Conservation (phyloP, 1,140 invertebrate species). For the Drosophila miranda region DNA sequence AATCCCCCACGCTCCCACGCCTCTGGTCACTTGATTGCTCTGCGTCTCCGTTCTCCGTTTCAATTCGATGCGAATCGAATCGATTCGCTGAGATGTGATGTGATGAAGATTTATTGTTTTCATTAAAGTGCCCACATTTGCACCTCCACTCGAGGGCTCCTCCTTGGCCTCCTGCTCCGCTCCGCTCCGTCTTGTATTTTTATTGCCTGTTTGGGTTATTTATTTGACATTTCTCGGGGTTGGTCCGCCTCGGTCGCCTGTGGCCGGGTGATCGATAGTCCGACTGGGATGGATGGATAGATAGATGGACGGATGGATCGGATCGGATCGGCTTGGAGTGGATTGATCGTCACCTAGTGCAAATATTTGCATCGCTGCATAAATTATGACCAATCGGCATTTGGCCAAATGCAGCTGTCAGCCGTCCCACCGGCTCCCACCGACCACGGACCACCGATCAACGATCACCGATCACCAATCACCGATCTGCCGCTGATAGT, state of each 20-base stretch:
- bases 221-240: constrained; percentile 76
- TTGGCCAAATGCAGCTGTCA: constrained; percentile 48
- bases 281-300: constrained; percentile 30
- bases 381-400: constrained; percentile 64
- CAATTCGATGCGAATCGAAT: constrained; percentile 43
- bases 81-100: constrained; percentile 48
- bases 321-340: constrained; percentile 20
- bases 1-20: not conserved
- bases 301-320: constrained; percentile 40
- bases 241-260: constrained; percentile 31
- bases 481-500: not conserved
- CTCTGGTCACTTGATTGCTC: constrained; percentile 43
- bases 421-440: too few relatives aligned
- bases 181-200: constrained; percentile 29
- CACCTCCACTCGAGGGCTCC: constrained; percentile 60
- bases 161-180: not conserved
- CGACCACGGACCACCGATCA: not conserved
- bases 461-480: too few relatives aligned
- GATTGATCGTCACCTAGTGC: constrained; percentile 40
- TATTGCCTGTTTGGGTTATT: constrained; percentile 67
- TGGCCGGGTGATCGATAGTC: constrained; percentile 62
- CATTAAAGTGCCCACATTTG: constrained; percentile 72
- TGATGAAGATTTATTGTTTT: constrained; percentile 79
- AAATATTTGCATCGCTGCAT: constrained; percentile 65
- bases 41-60: constrained; percentile 3